phyloP scores from a whole-genome alignment of 2,888 invertebrate species.

The Torymus tubicola region DNA sequence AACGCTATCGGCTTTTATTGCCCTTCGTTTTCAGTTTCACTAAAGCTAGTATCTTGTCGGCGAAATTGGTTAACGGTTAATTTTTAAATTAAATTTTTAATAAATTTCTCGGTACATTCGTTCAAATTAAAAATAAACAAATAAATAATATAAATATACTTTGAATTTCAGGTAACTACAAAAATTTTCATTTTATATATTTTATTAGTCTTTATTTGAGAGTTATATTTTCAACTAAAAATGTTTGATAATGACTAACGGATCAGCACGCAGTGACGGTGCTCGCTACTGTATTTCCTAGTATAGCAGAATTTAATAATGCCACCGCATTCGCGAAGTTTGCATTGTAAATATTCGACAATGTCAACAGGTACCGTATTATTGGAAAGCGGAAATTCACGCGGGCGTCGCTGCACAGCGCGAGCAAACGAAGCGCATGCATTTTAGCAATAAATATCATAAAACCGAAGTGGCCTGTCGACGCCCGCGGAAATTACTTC shows the following conservation, averaged over 20 bases:
- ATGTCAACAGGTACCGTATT: conserved; percentile 53
- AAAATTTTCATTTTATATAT: conserved; percentile 35
- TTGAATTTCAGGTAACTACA: background rate
- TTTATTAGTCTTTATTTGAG: background rate
- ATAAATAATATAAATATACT: no score
- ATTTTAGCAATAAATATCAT: conserved; percentile 51
- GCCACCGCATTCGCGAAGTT: conserved; percentile 35
- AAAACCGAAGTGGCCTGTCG: conserved; percentile 32
- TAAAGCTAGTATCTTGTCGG: no score
- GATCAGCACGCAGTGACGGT: background rate
- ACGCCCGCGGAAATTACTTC: conserved; percentile 18
- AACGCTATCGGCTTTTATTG: background rate
- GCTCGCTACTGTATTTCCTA: background rate
- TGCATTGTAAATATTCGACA: conserved; percentile 56
- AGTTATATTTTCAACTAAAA: conserved; percentile 32
- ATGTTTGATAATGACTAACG: conserved; percentile 26
- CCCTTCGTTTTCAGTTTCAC: background rate
- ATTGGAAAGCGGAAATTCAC: conserved; percentile 55
- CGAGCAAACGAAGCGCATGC: conserved; percentile 32
- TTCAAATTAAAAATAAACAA: no score
- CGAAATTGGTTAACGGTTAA: no score
- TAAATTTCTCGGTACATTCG: no score
- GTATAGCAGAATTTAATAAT: conserved; percentile 51
- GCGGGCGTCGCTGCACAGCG: conserved; percentile 11
- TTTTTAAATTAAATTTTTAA: no score